Evolutionary conservation across 2,797 vertebrate genomes (phyloP).

Genomic region (Artibeus lituratus): DNA sequence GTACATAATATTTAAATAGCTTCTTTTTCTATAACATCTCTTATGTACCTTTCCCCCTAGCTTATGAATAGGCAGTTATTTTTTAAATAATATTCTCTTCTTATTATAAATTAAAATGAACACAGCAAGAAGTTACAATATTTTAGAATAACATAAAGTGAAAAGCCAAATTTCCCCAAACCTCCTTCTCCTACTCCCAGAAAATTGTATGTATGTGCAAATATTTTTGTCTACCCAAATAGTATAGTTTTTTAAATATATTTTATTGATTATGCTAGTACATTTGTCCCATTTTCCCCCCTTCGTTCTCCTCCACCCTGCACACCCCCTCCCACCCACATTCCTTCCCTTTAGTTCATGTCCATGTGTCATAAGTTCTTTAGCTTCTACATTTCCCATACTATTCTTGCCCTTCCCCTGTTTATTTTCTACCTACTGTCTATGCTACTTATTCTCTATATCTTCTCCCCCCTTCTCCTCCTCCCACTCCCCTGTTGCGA

Average conservation of each 20-base stretch:
- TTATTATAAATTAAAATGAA: background rate
- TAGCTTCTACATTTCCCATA: too few relatives aligned
- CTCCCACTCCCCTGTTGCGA: too few relatives aligned
- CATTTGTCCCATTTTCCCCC: too few relatives aligned
- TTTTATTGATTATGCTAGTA: too few relatives aligned
- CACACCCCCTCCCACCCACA: too few relatives aligned
- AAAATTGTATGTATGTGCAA: background rate
- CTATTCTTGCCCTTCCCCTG: too few relatives aligned
- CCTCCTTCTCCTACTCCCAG: background rate
- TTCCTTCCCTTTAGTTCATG: too few relatives aligned
- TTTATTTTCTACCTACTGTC: too few relatives aligned
- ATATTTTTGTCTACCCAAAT: conserved; percentile 9
- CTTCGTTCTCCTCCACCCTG: too few relatives aligned
- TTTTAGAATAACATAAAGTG: background rate
- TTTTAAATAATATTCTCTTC: background rate
- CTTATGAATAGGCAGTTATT: background rate
- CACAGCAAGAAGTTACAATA: background rate
- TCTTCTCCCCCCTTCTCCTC: too few relatives aligned
- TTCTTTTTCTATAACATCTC: background rate
- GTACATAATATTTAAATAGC: background rate
- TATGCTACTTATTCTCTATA: too few relatives aligned
- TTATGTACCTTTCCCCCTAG: background rate
- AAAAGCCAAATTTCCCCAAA: background rate
- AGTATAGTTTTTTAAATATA: background rate
- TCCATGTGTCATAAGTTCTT: too few relatives aligned